phyloP scores from a whole-genome alignment of 1,140 invertebrate species.

The Zaprionus lachaisei region DNA sequence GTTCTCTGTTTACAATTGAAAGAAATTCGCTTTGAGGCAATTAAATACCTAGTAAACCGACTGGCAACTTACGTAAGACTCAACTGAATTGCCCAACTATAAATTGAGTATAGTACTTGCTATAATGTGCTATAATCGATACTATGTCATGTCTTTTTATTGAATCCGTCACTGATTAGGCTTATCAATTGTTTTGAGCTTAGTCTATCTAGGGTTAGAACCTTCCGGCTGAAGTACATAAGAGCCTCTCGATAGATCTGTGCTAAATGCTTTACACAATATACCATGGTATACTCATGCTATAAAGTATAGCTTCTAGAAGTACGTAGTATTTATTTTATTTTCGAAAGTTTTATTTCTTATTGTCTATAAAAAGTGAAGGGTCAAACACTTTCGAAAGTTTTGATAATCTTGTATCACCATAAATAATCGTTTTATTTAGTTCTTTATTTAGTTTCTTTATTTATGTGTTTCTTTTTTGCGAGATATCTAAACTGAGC shows the following conservation, averaged over 20 bases:
- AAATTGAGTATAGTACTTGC: conserved; percentile 3
- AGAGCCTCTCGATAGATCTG: background rate
- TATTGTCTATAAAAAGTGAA: background rate
- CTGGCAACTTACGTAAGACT: conserved; percentile 25
- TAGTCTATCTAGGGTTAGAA: conserved; percentile 48
- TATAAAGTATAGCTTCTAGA: background rate
- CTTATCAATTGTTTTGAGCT: conserved; percentile 44
- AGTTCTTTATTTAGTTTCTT: background rate
- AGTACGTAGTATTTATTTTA: background rate
- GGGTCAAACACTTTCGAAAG: background rate
- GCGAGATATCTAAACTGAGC: background rate
- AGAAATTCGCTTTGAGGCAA: conserved; percentile 1
- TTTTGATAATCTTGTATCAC: background rate
- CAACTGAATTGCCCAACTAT: conserved; percentile 18
- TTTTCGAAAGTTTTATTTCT: background rate
- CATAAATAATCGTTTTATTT: background rate
- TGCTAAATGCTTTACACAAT: background rate
- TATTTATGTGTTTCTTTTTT: background rate
- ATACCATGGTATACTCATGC: background rate
- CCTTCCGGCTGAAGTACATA: conserved; percentile 10
- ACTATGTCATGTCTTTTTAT: background rate
- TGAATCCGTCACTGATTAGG: conserved; percentile 27
- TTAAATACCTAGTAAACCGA: background rate
- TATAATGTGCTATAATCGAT: conserved; percentile 13
- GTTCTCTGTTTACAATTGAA: conserved; percentile 18